Base-by-base conservation (phyloP, 2,888 invertebrate genomes). In the Limnephilus lunatus region DNA sequence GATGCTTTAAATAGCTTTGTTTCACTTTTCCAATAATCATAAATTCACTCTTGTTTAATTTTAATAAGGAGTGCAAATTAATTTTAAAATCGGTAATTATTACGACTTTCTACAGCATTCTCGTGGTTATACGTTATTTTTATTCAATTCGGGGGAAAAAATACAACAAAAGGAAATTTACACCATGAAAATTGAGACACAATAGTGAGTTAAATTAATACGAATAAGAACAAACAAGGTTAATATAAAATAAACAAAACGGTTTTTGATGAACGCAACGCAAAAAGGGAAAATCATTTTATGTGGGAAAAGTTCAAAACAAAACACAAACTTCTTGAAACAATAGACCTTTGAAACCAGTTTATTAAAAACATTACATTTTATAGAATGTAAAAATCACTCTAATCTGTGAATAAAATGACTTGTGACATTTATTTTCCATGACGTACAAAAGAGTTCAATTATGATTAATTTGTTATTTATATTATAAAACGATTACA, bases 231-330 rank as follows among this genome's bases (percentile, higher is more conserved):
- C 39, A 35, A 35, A 35, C 15, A 35, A 12, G 35, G 9, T 19
- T 3, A 83, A 83, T 7, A 83, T 83, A n/a, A 32, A 83, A 83
- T 83, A 32, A 15, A 83, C 83, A 35, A 83, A 83, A 83, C 83
- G 19, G 31, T 83, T 83, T 83, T 25, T 83, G 14, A 83, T 35
- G 35, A 39, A 19, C 31, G 19, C 83, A 83, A 35, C 35, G 35
- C 19, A 83, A 15, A 35, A 35, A 39, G 19, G 32, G 35, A 83
- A 83, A 35, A 83, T 83, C 39, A 35, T 39, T 25, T 14, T 83
- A 32, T 35, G 83, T 83, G 83, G 83, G 83, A 83, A 83, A 25
- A 35, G 35, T 15, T 35, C 4, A 19, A 32, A 83, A 19, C 19
- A 19, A 68, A 68, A 68, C 68, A 68, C 5, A 68, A 11, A 68